Percentiles rank a stretch among this genome's conserved stretches.
Evolutionary conservation across 2,113 vertebrate species (phyloP).

Genomic region (Dunckerocampus dactyliophorus): DNA sequence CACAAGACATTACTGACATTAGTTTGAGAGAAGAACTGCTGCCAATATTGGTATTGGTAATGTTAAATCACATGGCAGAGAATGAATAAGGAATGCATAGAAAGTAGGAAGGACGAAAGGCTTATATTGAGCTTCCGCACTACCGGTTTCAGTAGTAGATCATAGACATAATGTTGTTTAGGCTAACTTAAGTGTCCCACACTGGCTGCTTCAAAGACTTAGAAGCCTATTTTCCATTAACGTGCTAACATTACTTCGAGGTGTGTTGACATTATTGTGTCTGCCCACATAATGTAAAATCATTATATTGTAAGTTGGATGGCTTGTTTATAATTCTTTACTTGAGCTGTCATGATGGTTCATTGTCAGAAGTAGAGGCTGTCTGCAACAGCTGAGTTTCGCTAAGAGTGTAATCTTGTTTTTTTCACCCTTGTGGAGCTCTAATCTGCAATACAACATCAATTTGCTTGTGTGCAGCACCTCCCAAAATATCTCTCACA

Average conservation of each 20-base stretch:
- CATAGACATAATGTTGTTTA: background rate
- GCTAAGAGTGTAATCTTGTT: background rate
- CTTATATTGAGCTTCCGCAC: background rate
- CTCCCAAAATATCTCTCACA: background rate
- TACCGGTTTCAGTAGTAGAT: background rate
- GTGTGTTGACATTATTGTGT: conserved; percentile 12
- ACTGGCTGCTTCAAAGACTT: background rate
- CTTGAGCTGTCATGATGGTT: conserved; percentile 1
- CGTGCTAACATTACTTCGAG: background rate
- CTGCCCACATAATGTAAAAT: conserved; percentile 3
- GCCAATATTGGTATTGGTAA: no score
- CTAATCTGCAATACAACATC: conserved; percentile 7
- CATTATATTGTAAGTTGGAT: background rate
- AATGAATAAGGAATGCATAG: background rate
- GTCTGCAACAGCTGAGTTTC: background rate
- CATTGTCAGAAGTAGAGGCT: background rate
- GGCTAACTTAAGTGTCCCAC: background rate
- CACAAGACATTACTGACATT: no score
- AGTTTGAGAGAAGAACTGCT: no score
- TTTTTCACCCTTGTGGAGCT: background rate
- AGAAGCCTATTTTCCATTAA: conserved; percentile 1
- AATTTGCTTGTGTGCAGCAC: background rate
- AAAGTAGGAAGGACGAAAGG: background rate
- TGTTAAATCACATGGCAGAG: background rate
- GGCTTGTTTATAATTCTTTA: conserved; percentile 8